phyloP scores from a whole-genome alignment of 1,140 invertebrate species.

The Drosophila parabipectinata region DNA sequence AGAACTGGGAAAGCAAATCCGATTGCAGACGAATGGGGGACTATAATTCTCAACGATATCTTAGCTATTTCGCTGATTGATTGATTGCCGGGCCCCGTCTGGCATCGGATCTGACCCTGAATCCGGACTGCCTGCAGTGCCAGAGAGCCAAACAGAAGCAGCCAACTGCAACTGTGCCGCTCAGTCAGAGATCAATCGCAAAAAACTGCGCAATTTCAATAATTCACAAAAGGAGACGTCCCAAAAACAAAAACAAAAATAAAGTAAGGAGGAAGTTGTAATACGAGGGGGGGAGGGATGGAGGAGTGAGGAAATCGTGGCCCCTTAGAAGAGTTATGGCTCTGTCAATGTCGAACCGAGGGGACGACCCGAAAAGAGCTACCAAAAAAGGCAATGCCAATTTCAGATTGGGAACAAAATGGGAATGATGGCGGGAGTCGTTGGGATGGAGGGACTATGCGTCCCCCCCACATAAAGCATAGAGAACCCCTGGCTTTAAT shows the following conservation, averaged over 20 bases:
- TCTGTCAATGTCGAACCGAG: slow-evolving; percentile 37
- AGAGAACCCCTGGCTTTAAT: slow-evolving; percentile 73
- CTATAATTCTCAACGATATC: slow-evolving; percentile 32
- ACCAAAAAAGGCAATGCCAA: slow-evolving; percentile 73
- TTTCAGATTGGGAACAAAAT: slow-evolving; percentile 50
- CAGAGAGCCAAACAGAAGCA: slow-evolving; percentile 35
- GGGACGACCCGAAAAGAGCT: slow-evolving; percentile 60
- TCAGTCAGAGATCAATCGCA: slow-evolving; percentile 57
- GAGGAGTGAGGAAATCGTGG: background rate
- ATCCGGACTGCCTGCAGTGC: slow-evolving; percentile 34
- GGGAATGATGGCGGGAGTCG: background rate
- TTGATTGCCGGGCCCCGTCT: slow-evolving; percentile 63
- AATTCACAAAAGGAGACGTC: slow-evolving; percentile 77
- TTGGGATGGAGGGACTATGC: slow-evolving; percentile 2
- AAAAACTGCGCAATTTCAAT: slow-evolving; percentile 75
- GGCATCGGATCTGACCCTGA: slow-evolving; percentile 35
- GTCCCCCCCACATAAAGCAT: slow-evolving; percentile 16
- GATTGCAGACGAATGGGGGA: background rate
- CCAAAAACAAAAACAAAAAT: slow-evolving; percentile 12
- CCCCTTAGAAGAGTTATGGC: slow-evolving; percentile 62
- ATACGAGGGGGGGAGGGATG: background rate
- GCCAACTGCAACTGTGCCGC: slow-evolving; percentile 12
- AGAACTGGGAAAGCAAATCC: background rate
- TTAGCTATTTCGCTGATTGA: slow-evolving; percentile 68
- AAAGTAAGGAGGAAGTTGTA: slow-evolving; percentile 11